Base-by-base conservation (phyloP, 2,113 vertebrate species). In the Chloebia gouldiae region DNA sequence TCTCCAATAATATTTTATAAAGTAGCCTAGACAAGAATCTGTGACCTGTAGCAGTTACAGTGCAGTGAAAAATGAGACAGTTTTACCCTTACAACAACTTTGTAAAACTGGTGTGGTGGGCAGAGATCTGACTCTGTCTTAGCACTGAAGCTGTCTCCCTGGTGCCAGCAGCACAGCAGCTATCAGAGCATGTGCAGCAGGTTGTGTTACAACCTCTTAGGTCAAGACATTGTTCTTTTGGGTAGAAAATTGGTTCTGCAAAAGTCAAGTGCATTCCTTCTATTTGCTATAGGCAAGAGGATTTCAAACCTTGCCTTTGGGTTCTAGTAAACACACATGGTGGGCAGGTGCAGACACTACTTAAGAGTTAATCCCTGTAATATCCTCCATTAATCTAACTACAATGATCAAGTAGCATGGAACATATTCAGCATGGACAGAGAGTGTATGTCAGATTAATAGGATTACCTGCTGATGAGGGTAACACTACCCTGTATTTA, bases 321-420 rank as follows among this genome's bases (percentile, higher is more conserved):
- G 40, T 60, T 75, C 13, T 3, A 25, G 51, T 8, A 64, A 86
- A 81, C 8, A 65, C 33, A 37, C 64, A 40, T 4, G 44, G 86
- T 71, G 65, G 88, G 73, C 91, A 93, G 91, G 83, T 93, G 88
- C 56, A 92, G 65, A 39, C 69, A 68, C 49, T 92, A 30, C 45
- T 88, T 82, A 56, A 49, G 77, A 89, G 73, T 60, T 95, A 92
- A 96, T 95, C 83, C 65, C 44, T 76, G 44, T 45, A 93, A 81
- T 64, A 91, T 21, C 64, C 72, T 89, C 93, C 14, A 39, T 93
- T 91, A 92, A 92, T 86, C 88, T 92, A 92, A 84, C 72, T 68
- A 68, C 72, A 90, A 28, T 30, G 47, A 86, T 80, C 76, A 50
- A 95, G 90, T 51, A 39, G 33, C 49, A 78, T 9, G n/a, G 77